Base-by-base conservation (phyloP, 2,888 invertebrate species). In the Tinea trinotella region DNA sequence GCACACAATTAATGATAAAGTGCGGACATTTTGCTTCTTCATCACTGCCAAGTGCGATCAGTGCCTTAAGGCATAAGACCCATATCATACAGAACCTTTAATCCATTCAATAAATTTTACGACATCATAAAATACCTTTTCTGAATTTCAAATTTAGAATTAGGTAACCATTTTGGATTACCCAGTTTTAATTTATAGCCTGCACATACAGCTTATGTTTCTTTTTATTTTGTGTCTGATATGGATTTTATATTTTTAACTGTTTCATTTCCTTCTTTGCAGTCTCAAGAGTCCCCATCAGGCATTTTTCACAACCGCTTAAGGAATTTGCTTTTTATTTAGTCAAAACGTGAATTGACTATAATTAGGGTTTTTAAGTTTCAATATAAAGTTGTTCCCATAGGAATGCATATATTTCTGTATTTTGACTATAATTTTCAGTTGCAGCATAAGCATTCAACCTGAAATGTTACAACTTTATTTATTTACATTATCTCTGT, bases 1-100 rank as follows among this genome's bases (percentile, higher is more conserved):
- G 91, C 98, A 98, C 90, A 99, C 98, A 89, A 99, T 99, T 89
- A 99, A 93, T 75, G 98, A 98, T 90, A 99, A 90, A 88, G 99
- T 99, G 90, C 99, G 97, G 87, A 99, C 98, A 94, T 99, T 99
- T 94, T 99, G 99, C 91, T 98, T 98, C 95, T 99, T 99, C 99
- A 99, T 99, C 75, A 82, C 84, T 84, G 76, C 82, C 79, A 64
- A 78, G 71, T 75, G 67, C 63, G 66, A 70, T 69, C 71, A 71
- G 66, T 71, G 74, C 75, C 72, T 68, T 65, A 72, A 78, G 79
- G 79, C 64, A 54, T 67, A 65, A 62, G 70, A 74, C 80, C 80
- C 77, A 58, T 59, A 60, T 57, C 60, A 60, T 59, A 59, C 61
- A 49, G 30, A 20, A 57, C 62, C 65, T 64, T 65, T 64, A 63